A percentile compares a stretch with the other conserved stretches of the same genome.
Conservation (phyloP, 2,797 vertebrate species). For the Eremophila alpestris region DNA sequence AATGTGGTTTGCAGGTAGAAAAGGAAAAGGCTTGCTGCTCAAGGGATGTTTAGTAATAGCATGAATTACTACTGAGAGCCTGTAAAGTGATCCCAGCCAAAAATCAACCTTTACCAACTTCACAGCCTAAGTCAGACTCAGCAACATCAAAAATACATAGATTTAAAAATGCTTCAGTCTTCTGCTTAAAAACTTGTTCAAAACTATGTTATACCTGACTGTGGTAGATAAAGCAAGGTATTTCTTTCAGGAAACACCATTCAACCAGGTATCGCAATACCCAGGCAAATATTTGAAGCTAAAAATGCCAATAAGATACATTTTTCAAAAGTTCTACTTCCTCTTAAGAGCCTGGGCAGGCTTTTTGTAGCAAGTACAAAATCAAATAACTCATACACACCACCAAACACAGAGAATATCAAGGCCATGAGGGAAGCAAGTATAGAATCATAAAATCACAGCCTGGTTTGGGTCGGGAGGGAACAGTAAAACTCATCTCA, state of each 20-base stretch:
- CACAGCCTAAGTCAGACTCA: neutral
- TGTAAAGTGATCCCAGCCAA: neutral
- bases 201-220: neutral
- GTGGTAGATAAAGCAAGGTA: neutral
- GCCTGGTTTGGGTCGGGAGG: neutral
- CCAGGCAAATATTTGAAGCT: neutral
- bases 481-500: rapidly evolving
- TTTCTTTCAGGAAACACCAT: neutral
- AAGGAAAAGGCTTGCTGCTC: neutral
- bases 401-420: neutral
- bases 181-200: neutral
- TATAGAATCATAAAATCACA: neutral
- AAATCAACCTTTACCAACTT: neutral
- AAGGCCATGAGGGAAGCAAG: rapidly evolving
- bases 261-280: neutral
- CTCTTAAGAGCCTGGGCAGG: neutral
- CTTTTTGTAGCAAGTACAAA: neutral
- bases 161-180: neutral
- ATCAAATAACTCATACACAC: rapidly evolving
- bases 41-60: neutral
- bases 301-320: neutral
- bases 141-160: neutral
- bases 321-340: neutral
- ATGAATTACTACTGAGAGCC: neutral
- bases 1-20: neutral